Base-by-base conservation (phyloP, 2,888 invertebrate species). In the Gymnocheta viridis region DNA sequence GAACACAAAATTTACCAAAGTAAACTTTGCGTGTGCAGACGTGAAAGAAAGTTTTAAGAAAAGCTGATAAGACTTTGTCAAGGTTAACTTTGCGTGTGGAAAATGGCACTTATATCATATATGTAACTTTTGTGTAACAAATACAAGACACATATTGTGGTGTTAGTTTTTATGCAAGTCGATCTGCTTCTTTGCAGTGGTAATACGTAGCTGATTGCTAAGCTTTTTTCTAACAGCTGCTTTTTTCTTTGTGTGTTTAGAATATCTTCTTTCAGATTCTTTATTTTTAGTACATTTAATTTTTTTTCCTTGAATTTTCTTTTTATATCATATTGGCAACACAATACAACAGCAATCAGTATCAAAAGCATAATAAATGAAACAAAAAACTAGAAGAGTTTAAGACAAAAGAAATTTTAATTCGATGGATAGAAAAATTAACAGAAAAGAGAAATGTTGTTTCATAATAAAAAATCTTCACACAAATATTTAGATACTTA, bases 401-500 rank as follows among this genome's bases (percentile, higher is more conserved):
- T 84, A 85, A 83, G 78, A 86, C 83, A 86, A 86, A 83, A 82
- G 84, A 86, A 85, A 86, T 76, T 79, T 83, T 72, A 67, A 79
- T 86, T 76, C 77, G 78, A 82, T 78, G 81, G 72, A 72, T 72
- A 56, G 56, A 69, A 79, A 64, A 76, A 77, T 27, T 80, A 77
- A 83, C 67, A 64, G 51, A 69, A 74, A 60, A n/a, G 72, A 82
- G 44, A 66, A 62, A 38, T 58, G 38, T 64, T n/a, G n/a, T n/a
- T n/a, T n/a, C n/a, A n/a, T n/a, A n/a, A n/a, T n/a, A n/a, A n/a
- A n/a, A n/a, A n/a, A n/a, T n/a, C n/a, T n/a, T n/a, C n/a, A n/a
- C n/a, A n/a, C n/a, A n/a, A n/a, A 24, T 12, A 49, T 24, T 54
- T 70, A 56, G 10, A n/a, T 41, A 19, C 19, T 32, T 60, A 32